These are phyloP conservation scores for Tetrax tetrax DNA, from an alignment of 2,113 vertebrate genomes.

Conservation along the genomic window DNA sequence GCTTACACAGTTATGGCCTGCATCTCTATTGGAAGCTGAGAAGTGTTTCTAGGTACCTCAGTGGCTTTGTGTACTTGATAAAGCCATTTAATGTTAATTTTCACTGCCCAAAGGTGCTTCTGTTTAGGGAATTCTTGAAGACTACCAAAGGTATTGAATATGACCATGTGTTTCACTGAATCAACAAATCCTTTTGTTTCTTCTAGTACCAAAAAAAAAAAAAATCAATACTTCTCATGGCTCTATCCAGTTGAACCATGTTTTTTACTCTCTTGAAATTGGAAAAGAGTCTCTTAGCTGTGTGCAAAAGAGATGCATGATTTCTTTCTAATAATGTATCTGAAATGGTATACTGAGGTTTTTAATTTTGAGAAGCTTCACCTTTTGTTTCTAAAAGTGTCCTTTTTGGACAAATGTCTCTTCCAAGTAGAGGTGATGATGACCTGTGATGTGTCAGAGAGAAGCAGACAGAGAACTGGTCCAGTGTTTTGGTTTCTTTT, in stretches of 20 bases:
- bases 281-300: background rate
- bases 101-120: background rate
- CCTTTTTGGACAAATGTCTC: background rate
- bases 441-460: background rate
- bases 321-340: background rate
- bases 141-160: background rate
- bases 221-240: background rate
- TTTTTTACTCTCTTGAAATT: background rate
- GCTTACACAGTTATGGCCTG: rapidly evolving
- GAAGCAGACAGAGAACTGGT: background rate
- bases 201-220: background rate
- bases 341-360: background rate
- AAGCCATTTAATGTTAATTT: background rate
- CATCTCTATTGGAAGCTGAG: background rate
- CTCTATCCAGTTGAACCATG: background rate
- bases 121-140: background rate
- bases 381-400: background rate
- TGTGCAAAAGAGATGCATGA: background rate
- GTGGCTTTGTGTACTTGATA: background rate
- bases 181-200: background rate
- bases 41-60: background rate
- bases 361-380: background rate
- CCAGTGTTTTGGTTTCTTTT: background rate
- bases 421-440: background rate
- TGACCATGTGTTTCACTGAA: background rate